Evolutionary conservation across 2,797 vertebrate species (phyloP).

Genomic region (Nasua narica): DNA sequence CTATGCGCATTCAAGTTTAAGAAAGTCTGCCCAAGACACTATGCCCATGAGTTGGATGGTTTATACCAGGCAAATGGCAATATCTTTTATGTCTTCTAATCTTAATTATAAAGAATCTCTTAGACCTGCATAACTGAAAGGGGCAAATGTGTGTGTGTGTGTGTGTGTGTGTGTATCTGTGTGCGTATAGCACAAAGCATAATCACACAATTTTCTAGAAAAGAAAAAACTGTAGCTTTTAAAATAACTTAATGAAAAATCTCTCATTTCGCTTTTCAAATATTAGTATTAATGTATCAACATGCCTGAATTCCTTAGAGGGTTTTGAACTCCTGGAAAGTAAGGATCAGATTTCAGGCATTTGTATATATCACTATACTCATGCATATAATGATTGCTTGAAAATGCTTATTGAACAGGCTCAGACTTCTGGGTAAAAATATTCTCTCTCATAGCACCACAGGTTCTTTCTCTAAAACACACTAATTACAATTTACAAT

Average conservation of each 20-base stretch:
- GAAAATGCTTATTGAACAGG: background rate
- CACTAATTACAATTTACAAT: background rate
- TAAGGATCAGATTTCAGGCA: background rate
- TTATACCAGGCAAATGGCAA: background rate
- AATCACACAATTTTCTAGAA: background rate
- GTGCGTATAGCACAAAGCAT: background rate
- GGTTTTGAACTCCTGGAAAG: background rate
- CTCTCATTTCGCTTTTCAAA: background rate
- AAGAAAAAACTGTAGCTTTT: background rate
- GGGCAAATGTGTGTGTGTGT: background rate
- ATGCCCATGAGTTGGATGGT: background rate
- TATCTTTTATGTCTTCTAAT: background rate
- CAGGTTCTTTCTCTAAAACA: background rate
- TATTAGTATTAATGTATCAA: background rate
- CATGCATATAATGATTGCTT: background rate
- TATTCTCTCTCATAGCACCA: background rate
- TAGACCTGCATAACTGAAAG: background rate
- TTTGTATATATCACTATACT: background rate
- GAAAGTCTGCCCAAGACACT: background rate
- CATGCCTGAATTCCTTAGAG: background rate
- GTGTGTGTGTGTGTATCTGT: background rate
- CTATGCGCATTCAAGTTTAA: background rate
- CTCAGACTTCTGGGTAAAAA: background rate
- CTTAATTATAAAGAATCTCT: background rate
- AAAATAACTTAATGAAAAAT: background rate